Conservation (phyloP, 1,140 invertebrate genomes). For the Ectropis grisescens region DNA sequence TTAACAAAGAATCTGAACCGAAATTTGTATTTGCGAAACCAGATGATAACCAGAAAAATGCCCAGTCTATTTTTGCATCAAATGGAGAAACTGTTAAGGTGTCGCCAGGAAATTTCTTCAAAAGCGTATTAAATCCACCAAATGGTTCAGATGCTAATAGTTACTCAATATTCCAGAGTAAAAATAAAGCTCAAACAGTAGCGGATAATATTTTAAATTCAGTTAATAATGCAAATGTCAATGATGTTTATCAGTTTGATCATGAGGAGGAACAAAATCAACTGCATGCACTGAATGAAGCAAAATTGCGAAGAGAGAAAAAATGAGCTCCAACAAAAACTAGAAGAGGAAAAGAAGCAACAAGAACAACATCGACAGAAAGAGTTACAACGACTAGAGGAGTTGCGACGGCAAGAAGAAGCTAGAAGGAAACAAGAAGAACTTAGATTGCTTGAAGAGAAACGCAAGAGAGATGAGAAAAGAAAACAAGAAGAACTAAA, state of each 20-base stretch:
- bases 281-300: conserved; percentile 1
- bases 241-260: conserved; percentile 41
- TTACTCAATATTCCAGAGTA: conserved; percentile 45
- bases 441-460: conserved; percentile 20
- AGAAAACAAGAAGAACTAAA: conserved; percentile 50
- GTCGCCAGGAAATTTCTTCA: conserved; percentile 50
- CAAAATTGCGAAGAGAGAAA: conserved; percentile 13
- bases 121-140: conserved; percentile 28
- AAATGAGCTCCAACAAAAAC: conserved; percentile 15
- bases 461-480: conserved; percentile 31
- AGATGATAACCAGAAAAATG: conserved; percentile 2
- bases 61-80: conserved; percentile 9
- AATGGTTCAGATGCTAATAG: conserved; percentile 17
- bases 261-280: conserved; percentile 15
- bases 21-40: conserved; percentile 17
- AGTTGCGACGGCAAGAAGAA: conserved; percentile 12
- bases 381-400: conserved; percentile 11
- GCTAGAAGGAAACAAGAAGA: conserved; percentile 20
- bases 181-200: conserved; percentile 41
- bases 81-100: conserved; percentile 24
- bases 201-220: conserved; percentile 46
- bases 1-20: conserved; percentile 16
- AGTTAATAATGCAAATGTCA: conserved; percentile 8
- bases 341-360: conserved; percentile 16
- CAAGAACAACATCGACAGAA: conserved; percentile 18